Base-by-base conservation (phyloP, 2,797 vertebrate genomes). In the Austrolebias charrua region DNA sequence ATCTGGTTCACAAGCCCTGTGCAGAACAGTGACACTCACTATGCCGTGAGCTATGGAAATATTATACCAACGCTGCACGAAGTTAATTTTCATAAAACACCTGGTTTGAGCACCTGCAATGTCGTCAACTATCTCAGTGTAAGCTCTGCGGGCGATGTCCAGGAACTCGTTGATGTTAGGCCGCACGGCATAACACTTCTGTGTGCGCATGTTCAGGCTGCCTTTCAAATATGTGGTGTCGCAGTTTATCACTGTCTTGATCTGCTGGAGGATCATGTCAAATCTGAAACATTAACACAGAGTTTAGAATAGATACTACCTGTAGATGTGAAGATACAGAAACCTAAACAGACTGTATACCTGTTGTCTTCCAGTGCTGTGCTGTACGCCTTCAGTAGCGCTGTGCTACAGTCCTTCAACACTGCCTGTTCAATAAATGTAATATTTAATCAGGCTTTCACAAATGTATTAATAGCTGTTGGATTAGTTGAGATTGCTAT, bases 81-180 rank as follows among this genome's bases (percentile, higher is more conserved):
- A 13, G 54, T 57, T 20, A 2, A 55, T 2, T 38, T 35, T 4
- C 31, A 40, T 10, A 20, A 9, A 60, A 66, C 13, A 42, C 42
- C 5, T 45, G 15, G 10, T 19, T 48, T 6, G 33, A 66, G 61
- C 60, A 98, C 97, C 96, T 92, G 96, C 93, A 81, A 98, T 95
- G 90, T 99, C 97, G 68, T 99, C 98, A 55, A 99, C 94, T 55
- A 98, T 96, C 84, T 99, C 98, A 14, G 96, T 96, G 75, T 98
- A 98, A 11, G 95, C 96, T 83, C 94, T 93, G 33, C 96, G 92
- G 28, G 96, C 93, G 74, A 98, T 97, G 77, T 99, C 98, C 1
- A 98, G 94, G 83, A 97, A 97, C 79, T 97, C 95, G 29, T 94
- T 98, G 79, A 99, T 91, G 74, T 97, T 94, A 4, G 96, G 95